Percentiles rank a stretch among this genome's conserved stretches.
phyloP scores from a whole-genome alignment of 2,113 vertebrate species.

The Amazona guildingii region DNA sequence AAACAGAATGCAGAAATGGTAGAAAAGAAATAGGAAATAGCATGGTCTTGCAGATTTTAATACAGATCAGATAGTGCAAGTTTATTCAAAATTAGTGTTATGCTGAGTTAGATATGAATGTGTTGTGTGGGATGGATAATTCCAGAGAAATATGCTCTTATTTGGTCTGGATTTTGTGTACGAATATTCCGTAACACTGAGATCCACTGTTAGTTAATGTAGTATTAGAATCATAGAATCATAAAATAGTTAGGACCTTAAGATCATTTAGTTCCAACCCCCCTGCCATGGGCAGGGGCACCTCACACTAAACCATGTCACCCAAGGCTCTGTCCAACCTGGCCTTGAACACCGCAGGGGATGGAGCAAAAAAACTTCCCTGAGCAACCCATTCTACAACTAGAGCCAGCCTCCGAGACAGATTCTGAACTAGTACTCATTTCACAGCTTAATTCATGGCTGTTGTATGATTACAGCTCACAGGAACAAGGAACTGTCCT shows the following conservation, averaged over 20 bases:
- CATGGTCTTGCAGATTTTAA: background rate
- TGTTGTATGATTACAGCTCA: background rate
- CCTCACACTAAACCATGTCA: too few species aligned
- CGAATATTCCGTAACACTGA: accelerated
- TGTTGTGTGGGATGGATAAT: background rate
- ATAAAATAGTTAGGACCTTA: too few species aligned
- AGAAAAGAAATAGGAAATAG: background rate
- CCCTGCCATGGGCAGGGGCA: too few species aligned
- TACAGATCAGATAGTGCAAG: background rate
- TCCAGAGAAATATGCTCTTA: background rate
- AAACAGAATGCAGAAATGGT: background rate
- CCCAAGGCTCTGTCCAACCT: too few species aligned
- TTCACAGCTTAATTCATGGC: background rate
- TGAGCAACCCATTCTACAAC: background rate
- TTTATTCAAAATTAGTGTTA: background rate
- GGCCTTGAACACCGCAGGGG: too few species aligned
- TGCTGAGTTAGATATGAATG: background rate
- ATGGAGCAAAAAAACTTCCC: too few species aligned
- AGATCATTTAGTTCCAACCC: too few species aligned
- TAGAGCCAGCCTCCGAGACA: background rate
- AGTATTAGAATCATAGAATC: too few species aligned
- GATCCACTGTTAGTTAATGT: background rate
- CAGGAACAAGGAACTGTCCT: background rate
- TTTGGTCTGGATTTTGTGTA: background rate
- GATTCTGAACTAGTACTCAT: background rate